phyloP scores from a whole-genome alignment of 2,113 vertebrate species.

The Corynorhinus townsendii region DNA sequence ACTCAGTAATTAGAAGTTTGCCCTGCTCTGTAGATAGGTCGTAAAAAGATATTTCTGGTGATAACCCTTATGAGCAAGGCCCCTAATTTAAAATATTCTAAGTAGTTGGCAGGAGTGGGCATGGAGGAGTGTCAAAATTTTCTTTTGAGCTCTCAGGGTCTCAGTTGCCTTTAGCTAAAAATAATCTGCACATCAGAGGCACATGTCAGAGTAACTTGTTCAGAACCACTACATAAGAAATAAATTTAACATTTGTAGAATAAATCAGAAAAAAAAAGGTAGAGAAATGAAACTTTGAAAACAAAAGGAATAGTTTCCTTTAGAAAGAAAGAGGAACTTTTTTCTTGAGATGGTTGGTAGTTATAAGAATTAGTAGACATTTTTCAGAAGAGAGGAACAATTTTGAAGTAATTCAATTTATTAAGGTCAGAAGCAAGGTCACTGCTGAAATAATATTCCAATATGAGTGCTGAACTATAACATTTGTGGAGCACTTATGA shows the following conservation, averaged over 20 bases:
- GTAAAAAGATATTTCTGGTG: background rate
- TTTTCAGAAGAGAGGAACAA: background rate
- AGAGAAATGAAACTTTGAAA: background rate
- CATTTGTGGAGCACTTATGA: background rate
- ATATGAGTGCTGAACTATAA: background rate
- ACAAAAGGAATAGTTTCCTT: background rate
- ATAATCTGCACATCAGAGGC: background rate
- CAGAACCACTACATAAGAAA: background rate
- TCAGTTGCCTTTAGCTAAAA: background rate
- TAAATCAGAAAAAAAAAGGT: background rate
- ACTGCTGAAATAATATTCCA: background rate
- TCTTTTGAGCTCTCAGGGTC: background rate
- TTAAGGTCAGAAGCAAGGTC: background rate
- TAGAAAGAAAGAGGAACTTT: background rate
- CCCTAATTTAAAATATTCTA: background rate
- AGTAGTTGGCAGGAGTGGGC: background rate
- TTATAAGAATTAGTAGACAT: background rate
- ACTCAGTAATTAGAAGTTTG: background rate
- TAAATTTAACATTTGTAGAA: background rate
- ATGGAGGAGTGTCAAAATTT: background rate
- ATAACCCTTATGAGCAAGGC: background rate
- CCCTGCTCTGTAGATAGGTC: too few relatives aligned
- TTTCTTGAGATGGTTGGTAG: background rate
- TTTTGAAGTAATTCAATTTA: background rate
- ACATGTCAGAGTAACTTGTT: background rate